Conservation (phyloP, 1,140 invertebrate species). For the Leptoteleia sp. region DNA sequence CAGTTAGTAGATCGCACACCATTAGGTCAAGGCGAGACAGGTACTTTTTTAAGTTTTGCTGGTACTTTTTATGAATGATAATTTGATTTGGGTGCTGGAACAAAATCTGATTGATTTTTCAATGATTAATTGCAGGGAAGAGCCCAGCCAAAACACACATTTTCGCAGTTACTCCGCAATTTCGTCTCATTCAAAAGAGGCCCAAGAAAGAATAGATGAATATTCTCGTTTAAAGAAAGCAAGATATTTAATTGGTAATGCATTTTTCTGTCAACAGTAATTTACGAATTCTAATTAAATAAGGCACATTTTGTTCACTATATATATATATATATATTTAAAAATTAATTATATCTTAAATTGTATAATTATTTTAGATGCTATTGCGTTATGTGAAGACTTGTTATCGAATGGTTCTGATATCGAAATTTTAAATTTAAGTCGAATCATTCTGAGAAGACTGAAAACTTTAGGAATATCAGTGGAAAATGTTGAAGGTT, state of each 20-base stretch:
- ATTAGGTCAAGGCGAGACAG: constrained; percentile 67
- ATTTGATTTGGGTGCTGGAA: no score
- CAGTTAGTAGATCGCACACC: constrained; percentile 48
- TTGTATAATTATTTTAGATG: constrained; percentile 77
- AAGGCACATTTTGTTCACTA: no score
- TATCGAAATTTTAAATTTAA: constrained; percentile 85
- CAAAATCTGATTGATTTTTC: no score
- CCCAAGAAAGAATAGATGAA: constrained; percentile 75
- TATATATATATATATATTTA: no score
- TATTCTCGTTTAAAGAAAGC: constrained; percentile 73
- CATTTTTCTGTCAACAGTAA: neutral
- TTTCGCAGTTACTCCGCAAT: constrained; percentile 60
- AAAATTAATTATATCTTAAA: no score
- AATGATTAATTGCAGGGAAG: constrained; percentile 12
- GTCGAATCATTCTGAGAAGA: constrained; percentile 83
- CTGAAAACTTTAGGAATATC: constrained; percentile 80
- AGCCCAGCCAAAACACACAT: constrained; percentile 17
- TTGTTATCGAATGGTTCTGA: constrained; percentile 85
- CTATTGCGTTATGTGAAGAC: constrained; percentile 84
- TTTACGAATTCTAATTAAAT: no score
- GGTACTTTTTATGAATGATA: no score
- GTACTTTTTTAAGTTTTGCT: constrained; percentile 34
- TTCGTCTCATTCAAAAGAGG: constrained; percentile 69
- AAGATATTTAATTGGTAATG: constrained; percentile 70
- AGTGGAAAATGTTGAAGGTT: constrained; percentile 48